A percentile compares a stretch with the other conserved stretches of the same genome.
phyloP scores from a whole-genome alignment of 2,113 vertebrate species.

The Nibea coibor region DNA sequence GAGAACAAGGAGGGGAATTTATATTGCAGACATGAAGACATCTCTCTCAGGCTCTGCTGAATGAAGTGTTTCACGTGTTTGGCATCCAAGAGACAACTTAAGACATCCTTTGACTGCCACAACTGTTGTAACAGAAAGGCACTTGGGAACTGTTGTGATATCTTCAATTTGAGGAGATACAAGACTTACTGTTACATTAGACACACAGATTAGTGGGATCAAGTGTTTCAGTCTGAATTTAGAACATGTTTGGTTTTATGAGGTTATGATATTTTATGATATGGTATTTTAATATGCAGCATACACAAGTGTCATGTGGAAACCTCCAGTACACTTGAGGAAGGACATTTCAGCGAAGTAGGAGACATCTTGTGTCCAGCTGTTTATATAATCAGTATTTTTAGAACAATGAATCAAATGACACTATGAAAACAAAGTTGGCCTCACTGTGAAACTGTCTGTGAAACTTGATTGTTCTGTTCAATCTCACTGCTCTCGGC shows the following conservation, averaged over 20 bases:
- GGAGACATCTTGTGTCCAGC: too few species aligned
- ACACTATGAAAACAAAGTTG: too few species aligned
- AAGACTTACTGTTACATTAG: neutral
- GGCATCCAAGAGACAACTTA: slow-evolving; percentile 35
- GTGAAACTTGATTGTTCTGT: too few species aligned
- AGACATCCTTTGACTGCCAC: slow-evolving; percentile 8
- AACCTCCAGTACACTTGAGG: neutral
- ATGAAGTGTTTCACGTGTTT: slow-evolving; percentile 44
- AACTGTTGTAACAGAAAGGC: neutral
- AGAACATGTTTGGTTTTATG: too few species aligned
- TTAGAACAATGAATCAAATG: too few species aligned
- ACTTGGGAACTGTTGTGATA: neutral
- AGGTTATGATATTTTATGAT: too few species aligned
- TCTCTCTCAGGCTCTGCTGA: slow-evolving; percentile 49
- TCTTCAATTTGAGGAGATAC: neutral
- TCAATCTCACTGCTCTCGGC: too few species aligned
- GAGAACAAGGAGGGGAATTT: slow-evolving; percentile 71
- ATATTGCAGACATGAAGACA: slow-evolving; percentile 65
- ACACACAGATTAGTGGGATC: neutral
- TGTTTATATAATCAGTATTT: too few species aligned
- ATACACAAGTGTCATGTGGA: neutral
- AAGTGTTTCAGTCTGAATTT: neutral
- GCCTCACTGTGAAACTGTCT: too few species aligned
- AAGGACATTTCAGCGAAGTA: neutral
- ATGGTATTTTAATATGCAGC: neutral